Evolutionary conservation across 2,113 vertebrate genomes (phyloP).

Genomic region (Blennius ocellaris): DNA sequence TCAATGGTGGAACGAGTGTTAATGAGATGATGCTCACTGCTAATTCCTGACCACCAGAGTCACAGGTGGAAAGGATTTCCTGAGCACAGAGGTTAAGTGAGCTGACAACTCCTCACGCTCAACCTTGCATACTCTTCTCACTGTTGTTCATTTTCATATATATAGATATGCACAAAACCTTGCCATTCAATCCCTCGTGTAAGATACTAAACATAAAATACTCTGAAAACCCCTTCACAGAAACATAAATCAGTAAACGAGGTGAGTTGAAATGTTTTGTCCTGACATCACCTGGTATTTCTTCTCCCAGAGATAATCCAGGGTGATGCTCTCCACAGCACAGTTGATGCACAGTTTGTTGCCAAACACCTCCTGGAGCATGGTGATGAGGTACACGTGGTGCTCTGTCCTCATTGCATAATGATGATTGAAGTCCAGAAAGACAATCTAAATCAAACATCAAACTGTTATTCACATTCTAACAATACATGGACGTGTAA

Average conservation of each 20-base stretch:
- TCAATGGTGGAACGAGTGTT: conserved; percentile 22
- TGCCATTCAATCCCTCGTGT: not conserved
- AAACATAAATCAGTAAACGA: not conserved
- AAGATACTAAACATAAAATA: no score
- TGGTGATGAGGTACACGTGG: conserved; percentile 87
- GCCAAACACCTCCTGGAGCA: conserved; percentile 90
- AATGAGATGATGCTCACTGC: conserved; percentile 62
- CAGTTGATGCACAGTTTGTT: conserved; percentile 87
- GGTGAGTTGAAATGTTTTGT: not conserved
- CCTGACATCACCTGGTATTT: conserved; percentile 87
- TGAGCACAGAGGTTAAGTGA: conserved; percentile 31
- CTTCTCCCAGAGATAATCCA: conserved; percentile 91
- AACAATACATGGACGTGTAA: not conserved
- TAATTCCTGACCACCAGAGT: conserved; percentile 53
- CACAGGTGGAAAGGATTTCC: conserved; percentile 56
- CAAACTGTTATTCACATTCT: not conserved
- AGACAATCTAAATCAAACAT: conserved; percentile 84
- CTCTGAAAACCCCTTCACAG: not conserved
- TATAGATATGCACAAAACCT: not conserved
- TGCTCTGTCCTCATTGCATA: conserved; percentile 94
- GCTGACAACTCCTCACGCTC: not conserved
- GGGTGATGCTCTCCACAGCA: conserved; percentile 88
- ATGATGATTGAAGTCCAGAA: conserved; percentile 98
- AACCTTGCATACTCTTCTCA: not conserved
- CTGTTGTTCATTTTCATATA: conserved; percentile 7